phyloP scores from a whole-genome alignment of 2,888 invertebrate genomes.

The Thelaira solivaga region DNA sequence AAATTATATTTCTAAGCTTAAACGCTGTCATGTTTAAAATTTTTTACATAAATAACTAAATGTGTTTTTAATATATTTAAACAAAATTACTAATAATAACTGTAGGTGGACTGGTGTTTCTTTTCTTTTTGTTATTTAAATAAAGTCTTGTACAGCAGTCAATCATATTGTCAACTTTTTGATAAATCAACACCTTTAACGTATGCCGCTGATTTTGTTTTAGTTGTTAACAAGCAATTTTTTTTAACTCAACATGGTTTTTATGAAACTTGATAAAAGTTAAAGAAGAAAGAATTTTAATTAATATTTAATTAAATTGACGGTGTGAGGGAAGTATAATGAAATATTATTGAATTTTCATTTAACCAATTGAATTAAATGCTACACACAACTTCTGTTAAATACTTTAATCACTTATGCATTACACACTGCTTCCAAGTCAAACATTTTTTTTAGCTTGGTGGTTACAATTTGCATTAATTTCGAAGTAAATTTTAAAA shows the following conservation, averaged over 20 bases:
- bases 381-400: too few relatives aligned
- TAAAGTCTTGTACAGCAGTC: constrained; percentile 41
- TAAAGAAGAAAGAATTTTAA: too few relatives aligned
- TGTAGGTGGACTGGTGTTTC: constrained; percentile 35
- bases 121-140: constrained; percentile 40
- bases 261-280: too few relatives aligned
- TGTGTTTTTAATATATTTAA: neutral
- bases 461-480: too few relatives aligned
- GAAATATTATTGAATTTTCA: too few relatives aligned
- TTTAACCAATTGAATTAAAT: too few relatives aligned
- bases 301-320: too few relatives aligned
- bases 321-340: too few relatives aligned
- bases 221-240: neutral
- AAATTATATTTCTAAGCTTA: neutral
- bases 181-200: constrained; percentile 1
- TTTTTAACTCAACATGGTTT: neutral
- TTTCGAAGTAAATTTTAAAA: too few relatives aligned
- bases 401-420: too few relatives aligned
- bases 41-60: constrained; percentile 13
- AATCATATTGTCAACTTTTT: constrained; percentile 47
- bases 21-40: neutral
- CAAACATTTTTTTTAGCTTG: too few relatives aligned
- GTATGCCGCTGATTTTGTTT: neutral
- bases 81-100: constrained; percentile 9
- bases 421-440: too few relatives aligned